Conservation (phyloP, 2,113 vertebrate species). For the Camelus dromedarius region DNA sequence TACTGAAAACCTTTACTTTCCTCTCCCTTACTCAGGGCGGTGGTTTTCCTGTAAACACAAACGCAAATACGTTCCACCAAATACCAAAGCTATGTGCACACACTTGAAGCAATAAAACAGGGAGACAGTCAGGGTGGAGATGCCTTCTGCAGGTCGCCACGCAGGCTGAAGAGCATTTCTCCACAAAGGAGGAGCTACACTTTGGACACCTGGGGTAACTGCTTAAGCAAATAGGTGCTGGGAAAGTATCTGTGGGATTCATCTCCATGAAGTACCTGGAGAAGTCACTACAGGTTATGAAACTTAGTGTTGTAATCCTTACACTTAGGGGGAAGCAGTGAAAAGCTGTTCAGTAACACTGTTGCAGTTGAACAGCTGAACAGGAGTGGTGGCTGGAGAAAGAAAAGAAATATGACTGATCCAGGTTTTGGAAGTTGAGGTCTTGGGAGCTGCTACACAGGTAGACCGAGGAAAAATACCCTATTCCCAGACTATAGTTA, state of each 20-base stretch:
- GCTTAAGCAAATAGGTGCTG: conserved; percentile 64
- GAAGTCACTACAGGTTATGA: conserved; percentile 69
- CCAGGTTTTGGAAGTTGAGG: background rate
- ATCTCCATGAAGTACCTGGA: conserved; percentile 42
- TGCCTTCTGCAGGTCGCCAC: background rate
- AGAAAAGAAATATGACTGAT: background rate
- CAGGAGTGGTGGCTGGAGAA: background rate
- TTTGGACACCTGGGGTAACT: conserved; percentile 25
- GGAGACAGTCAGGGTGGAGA: background rate
- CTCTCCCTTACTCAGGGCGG: background rate
- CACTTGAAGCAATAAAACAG: conserved; percentile 43
- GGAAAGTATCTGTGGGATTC: conserved; percentile 72
- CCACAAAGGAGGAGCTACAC: conserved; percentile 23
- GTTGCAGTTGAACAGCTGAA: background rate
- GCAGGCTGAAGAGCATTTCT: background rate
- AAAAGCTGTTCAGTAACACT: conserved; percentile 53
- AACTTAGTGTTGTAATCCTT: conserved; percentile 64
- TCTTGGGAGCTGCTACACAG: background rate
- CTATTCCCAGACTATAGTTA: background rate
- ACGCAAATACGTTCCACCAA: conserved; percentile 25
- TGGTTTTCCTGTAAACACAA: background rate
- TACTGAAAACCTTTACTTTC: background rate
- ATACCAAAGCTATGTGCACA: conserved; percentile 52
- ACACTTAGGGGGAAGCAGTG: conserved; percentile 62
- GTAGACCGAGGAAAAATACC: background rate